Evolutionary conservation across 2,113 vertebrate species (phyloP), one percentile per base, ranked within the genome.

Genomic region (Excalfactoria chinensis): DNA sequence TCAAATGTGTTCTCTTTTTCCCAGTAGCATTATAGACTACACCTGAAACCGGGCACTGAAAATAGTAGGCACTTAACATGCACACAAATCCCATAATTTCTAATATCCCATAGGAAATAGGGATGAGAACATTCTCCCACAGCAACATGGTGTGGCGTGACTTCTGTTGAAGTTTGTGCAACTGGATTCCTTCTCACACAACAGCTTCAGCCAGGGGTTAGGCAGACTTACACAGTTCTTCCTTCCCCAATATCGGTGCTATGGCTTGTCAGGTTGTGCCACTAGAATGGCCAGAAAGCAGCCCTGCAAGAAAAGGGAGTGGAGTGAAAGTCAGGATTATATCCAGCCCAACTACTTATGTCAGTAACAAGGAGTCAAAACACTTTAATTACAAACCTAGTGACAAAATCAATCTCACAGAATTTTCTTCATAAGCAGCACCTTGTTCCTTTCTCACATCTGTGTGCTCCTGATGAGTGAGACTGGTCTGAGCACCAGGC

Each of bases 401-500:
- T 14, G 37, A 75, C 84, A 66, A 88, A 44, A 46, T n/a, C 18
- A 7, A 3, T 68, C 58, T 32, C 13, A 40, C 25, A 71, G 34
- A 41, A 55, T 49, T 75, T 58, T 64, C n/a, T 48, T 56, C n/a
- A 16, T 8, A 8, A 83, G 58, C 32, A 74, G 26, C 25, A 16
- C 25, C 68, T n/a, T 46, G 9, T 46, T n/a, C 22, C 19, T 25
- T 28, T 51, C 41, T 67, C 53, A 18, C 28, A 63, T 46, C 2
- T 3, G 30, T 3, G 11, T 41, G 37, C 7, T 49, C 10, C 60
- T 20, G 11, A 26, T 28, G 32, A 68, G 11, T 17, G 11, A 76
- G 32, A 12, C 0, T 0, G 12, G 35, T 35, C 20, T 28, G 44
- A 53, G 14, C 2, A 7, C 20, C 17, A 9, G 10, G 26, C 2